These are phyloP conservation scores for Lophius piscatorius DNA, from an alignment of 2,113 vertebrate genomes.

Conservation along the genomic window DNA sequence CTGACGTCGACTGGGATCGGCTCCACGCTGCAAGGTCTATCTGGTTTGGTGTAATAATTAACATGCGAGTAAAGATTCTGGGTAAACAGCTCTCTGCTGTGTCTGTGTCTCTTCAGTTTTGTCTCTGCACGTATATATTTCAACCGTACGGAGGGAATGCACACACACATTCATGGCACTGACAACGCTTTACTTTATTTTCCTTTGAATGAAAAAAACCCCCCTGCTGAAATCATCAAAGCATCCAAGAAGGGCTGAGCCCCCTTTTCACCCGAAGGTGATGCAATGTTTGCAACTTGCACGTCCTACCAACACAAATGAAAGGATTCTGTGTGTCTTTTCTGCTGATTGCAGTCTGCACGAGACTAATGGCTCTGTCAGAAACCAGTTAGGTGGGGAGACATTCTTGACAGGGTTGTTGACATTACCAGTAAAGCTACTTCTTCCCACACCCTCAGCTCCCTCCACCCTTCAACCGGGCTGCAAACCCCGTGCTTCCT, in stretches of 20 bases:
- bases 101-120: not conserved
- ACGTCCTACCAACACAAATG: conserved; percentile 21
- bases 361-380: conserved; percentile 34
- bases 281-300: conserved; percentile 13
- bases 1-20: not conserved
- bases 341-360: conserved; percentile 44
- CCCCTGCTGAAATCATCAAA: conserved; percentile 7
- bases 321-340: conserved; percentile 34
- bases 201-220: conserved; percentile 5
- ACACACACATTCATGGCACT: conserved; percentile 53
- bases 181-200: conserved; percentile 28
- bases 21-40: conserved; percentile 3
- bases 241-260: conserved; percentile 12
- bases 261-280: conserved; percentile 14
- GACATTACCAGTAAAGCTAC: conserved; percentile 27
- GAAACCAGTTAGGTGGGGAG: conserved; percentile 48
- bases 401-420: conserved; percentile 23
- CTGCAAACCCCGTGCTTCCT: not conserved
- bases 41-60: conserved; percentile 22
- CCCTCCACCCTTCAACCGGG: conserved; percentile 14
- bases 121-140: not conserved
- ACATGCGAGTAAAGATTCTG: conserved; percentile 2
- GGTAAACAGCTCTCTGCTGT: conserved; percentile 1
- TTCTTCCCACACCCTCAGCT: conserved; percentile 3
- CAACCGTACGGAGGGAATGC: conserved; percentile 7